Evolutionary conservation across 1,140 invertebrate species (phyloP).

Genomic region (Uloborus diversus): DNA sequence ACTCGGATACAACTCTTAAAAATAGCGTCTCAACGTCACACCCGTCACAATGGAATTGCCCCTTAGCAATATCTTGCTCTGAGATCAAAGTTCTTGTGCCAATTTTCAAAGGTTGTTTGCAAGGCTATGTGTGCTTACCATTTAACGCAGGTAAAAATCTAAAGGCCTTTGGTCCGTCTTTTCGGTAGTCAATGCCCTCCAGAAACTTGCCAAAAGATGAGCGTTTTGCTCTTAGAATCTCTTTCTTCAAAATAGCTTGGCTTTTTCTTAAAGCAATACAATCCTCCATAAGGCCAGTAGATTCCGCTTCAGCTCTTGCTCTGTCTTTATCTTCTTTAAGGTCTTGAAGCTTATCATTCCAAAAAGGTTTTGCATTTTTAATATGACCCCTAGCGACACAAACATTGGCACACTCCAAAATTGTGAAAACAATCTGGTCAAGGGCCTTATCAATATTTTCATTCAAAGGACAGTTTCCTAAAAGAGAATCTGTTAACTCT

Average conservation of each 20-base stretch:
- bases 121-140: not conserved
- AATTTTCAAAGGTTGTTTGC: conserved; percentile 5
- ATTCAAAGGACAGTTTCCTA: no score
- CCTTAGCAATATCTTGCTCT: conserved; percentile 5
- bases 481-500: no score
- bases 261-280: not conserved
- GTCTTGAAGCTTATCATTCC: conserved; percentile 1
- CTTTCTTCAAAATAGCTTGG: not conserved
- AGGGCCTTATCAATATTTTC: no score
- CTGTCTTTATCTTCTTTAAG: conserved; percentile 1
- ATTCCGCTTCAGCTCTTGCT: not conserved
- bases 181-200: not conserved
- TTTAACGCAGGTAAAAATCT: conserved; percentile 10
- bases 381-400: not conserved
- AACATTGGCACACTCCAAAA: no score
- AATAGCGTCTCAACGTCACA: no score
- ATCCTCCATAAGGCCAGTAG: not conserved
- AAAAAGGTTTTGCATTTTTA: conserved; percentile 14
- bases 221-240: conserved; percentile 1
- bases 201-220: not conserved
- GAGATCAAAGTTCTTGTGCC: not conserved
- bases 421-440: no score
- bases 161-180: conserved; percentile 5
- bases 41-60: no score
- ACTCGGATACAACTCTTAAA: no score